A percentile compares a stretch with the other conserved stretches of the same genome.
Conservation (phyloP, 2,797 vertebrate genomes). For the Coendou prehensilis region DNA sequence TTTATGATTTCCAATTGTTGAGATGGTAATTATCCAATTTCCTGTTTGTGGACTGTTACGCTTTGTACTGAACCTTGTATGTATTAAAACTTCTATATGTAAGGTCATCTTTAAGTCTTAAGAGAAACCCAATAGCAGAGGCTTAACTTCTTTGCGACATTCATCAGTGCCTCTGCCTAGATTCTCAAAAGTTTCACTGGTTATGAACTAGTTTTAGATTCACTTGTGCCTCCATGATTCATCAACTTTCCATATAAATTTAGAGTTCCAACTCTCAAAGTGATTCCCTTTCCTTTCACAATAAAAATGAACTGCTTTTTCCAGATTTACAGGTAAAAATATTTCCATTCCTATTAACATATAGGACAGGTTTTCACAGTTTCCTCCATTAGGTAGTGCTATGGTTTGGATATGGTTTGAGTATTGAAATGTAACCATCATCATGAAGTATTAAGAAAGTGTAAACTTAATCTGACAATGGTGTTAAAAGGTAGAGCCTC, state of each 20-base stretch:
- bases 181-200: neutral
- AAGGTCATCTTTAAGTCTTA: neutral
- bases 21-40: neutral
- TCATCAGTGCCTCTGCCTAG: neutral
- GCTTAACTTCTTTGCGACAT: neutral
- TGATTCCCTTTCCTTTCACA: neutral
- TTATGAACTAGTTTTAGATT: neutral
- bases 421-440: neutral
- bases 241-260: neutral
- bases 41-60: neutral
- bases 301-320: neutral
- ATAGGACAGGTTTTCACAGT: neutral
- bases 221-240: neutral
- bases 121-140: neutral
- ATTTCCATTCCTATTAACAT: neutral
- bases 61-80: neutral
- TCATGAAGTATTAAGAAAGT: neutral
- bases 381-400: neutral
- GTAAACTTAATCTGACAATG: neutral
- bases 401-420: neutral
- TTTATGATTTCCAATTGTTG: neutral
- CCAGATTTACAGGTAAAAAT: neutral
- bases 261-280: neutral
- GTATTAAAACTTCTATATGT: neutral
- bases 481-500: neutral